A percentile compares a stretch with the other conserved stretches of the same genome.
Conservation (phyloP, 1,140 invertebrate species). For the Aphis gossypii region DNA sequence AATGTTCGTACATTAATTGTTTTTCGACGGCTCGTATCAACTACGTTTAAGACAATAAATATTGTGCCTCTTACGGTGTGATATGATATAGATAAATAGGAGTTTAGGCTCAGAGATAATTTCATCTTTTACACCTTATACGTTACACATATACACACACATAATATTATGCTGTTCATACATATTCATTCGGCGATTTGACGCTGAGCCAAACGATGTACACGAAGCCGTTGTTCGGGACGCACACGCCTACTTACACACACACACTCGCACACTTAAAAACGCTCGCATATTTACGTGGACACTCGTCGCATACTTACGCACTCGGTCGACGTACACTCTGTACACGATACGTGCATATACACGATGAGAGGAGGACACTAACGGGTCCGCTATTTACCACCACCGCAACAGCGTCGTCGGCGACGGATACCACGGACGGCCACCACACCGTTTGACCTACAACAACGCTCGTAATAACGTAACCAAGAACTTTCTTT, state of each 20-base stretch:
- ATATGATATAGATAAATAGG: neutral
- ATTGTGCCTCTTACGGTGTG: neutral
- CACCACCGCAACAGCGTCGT: slow-evolving; percentile 22
- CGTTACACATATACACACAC: neutral
- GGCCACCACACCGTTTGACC: slow-evolving; percentile 53
- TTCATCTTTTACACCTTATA: neutral
- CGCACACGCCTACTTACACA: neutral
- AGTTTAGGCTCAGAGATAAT: neutral
- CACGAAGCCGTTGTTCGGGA: neutral
- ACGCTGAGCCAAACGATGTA: neutral
- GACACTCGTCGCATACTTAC: neutral
- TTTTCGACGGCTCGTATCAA: neutral
- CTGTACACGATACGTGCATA: neutral
- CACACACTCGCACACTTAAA: neutral
- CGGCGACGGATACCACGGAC: neutral
- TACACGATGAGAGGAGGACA: neutral
- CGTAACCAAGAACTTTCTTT: slow-evolving; percentile 58
- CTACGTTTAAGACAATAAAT: neutral
- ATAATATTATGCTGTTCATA: neutral
- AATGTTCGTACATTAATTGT: neutral
- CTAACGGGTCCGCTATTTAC: slow-evolving; percentile 42
- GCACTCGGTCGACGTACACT: neutral
- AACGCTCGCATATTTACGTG: neutral
- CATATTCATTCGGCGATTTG: neutral
- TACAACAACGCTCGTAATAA: slow-evolving; percentile 58